These are phyloP conservation scores for Mus pahari DNA, from an alignment of 2,113 vertebrate species.

Conservation along the genomic window DNA sequence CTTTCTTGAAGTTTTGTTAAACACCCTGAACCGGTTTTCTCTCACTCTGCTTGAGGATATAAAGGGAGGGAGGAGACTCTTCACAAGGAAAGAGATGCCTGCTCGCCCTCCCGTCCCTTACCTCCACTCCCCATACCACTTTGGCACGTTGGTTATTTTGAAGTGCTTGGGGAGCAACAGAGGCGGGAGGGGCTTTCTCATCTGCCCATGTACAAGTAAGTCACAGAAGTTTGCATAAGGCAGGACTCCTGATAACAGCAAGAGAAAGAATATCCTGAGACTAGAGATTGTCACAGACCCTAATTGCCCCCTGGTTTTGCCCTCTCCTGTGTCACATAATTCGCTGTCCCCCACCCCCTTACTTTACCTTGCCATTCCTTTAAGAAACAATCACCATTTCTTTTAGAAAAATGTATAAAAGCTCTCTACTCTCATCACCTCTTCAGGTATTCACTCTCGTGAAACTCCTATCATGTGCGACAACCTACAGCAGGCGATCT, in stretches of 20 bases:
- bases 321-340: neutral
- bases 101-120: no score
- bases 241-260: neutral
- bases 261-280: no score
- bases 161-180: neutral
- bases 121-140: neutral
- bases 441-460: neutral
- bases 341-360: neutral
- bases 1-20: constrained; percentile 1
- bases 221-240: neutral
- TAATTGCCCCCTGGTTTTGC: neutral
- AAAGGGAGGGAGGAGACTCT: neutral
- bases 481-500: neutral
- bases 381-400: neutral
- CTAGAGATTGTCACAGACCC: no score
- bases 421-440: neutral
- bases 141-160: neutral
- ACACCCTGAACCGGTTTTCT: neutral
- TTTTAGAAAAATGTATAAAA: neutral
- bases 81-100: neutral
- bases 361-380: neutral
- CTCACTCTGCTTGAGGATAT: neutral
- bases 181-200: neutral
- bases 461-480: neutral
- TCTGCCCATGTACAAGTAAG: neutral